Percentiles rank a stretch among this genome's conserved stretches.
Conservation (phyloP, 1,140 invertebrate species). For the Sinella curviseta region DNA sequence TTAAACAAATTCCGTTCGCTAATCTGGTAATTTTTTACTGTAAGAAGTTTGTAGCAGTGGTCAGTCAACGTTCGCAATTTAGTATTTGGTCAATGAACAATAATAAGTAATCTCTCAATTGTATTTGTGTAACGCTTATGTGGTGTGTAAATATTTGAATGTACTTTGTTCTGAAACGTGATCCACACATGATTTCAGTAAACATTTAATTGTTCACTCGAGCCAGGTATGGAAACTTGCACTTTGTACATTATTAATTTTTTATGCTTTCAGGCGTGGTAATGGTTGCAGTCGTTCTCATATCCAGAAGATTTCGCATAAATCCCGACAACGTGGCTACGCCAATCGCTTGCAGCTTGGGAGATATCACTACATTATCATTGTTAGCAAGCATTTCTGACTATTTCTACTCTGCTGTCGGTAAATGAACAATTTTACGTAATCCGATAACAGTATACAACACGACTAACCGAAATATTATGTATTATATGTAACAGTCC, state of each 20-base stretch:
- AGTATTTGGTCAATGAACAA: too few species aligned
- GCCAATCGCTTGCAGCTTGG: constrained; percentile 91
- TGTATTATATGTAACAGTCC: too few species aligned
- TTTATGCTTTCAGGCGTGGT: constrained; percentile 54
- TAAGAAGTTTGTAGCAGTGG: too few species aligned
- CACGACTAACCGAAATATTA: too few species aligned
- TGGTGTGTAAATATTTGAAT: neutral
- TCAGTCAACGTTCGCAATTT: neutral
- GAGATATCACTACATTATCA: constrained; percentile 66
- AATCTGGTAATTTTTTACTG: too few species aligned
- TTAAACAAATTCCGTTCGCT: too few species aligned
- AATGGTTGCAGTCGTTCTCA: constrained; percentile 49
- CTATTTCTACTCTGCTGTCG: constrained; percentile 29
- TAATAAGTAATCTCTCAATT: too few species aligned
- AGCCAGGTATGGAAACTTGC: too few species aligned
- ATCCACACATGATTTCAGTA: neutral
- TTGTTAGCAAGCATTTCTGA: constrained; percentile 40
- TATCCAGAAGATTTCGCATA: constrained; percentile 61
- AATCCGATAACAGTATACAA: constrained; percentile 1
- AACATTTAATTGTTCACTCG: too few species aligned
- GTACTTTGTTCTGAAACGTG: neutral
- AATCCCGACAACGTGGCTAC: constrained; percentile 97
- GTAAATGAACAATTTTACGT: too few species aligned
- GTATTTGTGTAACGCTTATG: too few species aligned
- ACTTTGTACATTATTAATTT: neutral